Percentiles rank a stretch among this genome's conserved stretches.
Evolutionary conservation across 1,140 invertebrate species (phyloP).

Genomic region (Calephelis virginiensis): DNA sequence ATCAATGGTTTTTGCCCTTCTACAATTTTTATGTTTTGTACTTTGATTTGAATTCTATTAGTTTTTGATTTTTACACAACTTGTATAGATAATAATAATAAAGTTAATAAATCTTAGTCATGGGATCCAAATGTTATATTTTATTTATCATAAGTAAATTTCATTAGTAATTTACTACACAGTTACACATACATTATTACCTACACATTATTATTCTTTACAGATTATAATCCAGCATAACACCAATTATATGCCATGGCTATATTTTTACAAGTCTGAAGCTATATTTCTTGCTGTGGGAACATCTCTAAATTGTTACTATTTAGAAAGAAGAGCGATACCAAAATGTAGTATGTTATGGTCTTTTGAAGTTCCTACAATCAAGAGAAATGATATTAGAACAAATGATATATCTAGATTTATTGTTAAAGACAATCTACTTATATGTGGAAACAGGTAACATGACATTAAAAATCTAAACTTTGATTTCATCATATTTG

Average conservation of each 20-base stretch:
- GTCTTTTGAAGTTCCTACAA: slow-evolving; percentile 51
- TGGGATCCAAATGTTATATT: not conserved
- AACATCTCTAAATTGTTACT: slow-evolving; percentile 47
- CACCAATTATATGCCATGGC: slow-evolving; percentile 66
- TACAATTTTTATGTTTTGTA: no score
- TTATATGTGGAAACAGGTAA: slow-evolving; percentile 69
- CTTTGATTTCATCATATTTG: not conserved
- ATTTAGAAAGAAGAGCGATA: slow-evolving; percentile 38
- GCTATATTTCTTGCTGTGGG: slow-evolving; percentile 47
- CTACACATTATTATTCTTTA: slow-evolving; percentile 29
- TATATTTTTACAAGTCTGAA: slow-evolving; percentile 46
- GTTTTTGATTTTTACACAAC: no score
- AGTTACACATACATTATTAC: no score
- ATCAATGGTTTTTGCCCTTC: no score
- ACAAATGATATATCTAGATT: slow-evolving; percentile 71
- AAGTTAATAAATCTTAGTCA: no score
- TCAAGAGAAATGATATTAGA: slow-evolving; percentile 52
- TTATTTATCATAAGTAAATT: not conserved
- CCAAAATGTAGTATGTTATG: slow-evolving; percentile 38
- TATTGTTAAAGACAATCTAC: slow-evolving; percentile 44
- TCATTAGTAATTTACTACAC: no score
- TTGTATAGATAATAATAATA: no score
- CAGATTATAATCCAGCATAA: slow-evolving; percentile 50
- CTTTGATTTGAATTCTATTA: no score
- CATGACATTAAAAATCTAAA: slow-evolving; percentile 1